Conservation (phyloP, 2,888 invertebrate species). For the Sympetrum striolatum region DNA sequence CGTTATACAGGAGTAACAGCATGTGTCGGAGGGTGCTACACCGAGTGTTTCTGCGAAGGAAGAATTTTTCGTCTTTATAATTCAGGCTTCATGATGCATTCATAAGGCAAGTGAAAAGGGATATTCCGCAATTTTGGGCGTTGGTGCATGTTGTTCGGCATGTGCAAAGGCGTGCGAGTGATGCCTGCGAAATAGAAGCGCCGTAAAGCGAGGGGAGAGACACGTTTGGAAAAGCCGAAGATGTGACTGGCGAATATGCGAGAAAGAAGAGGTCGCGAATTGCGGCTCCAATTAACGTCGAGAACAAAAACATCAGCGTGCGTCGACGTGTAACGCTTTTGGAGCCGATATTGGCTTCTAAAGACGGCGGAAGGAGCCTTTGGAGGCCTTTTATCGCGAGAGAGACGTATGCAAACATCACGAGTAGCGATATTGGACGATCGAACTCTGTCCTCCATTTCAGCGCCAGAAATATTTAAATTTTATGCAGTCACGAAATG, state of each 20-base stretch:
- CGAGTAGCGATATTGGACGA: neutral
- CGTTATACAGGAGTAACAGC: no score
- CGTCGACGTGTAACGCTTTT: neutral
- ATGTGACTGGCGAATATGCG: no score
- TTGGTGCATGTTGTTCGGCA: no score
- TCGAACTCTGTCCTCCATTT: neutral
- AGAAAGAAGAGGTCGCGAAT: neutral
- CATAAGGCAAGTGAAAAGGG: no score
- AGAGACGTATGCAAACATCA: neutral
- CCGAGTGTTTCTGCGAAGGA: no score
- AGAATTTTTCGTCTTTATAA: no score
- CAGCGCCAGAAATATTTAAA: neutral
- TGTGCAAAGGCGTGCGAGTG: neutral
- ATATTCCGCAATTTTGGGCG: no score
- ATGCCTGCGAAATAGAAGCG: neutral
- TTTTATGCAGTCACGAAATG: neutral
- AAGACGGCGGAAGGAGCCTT: neutral
- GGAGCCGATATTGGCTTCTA: slow-evolving; percentile 27
- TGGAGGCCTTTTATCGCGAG: neutral
- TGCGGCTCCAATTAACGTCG: neutral
- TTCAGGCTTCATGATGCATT: no score
- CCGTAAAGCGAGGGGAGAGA: no score
- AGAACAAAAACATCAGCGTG: neutral
- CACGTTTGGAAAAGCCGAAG: no score
- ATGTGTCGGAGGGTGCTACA: no score